Evolutionary conservation across 2,797 vertebrate species (phyloP).

Genomic region (Antennarius maculatus): DNA sequence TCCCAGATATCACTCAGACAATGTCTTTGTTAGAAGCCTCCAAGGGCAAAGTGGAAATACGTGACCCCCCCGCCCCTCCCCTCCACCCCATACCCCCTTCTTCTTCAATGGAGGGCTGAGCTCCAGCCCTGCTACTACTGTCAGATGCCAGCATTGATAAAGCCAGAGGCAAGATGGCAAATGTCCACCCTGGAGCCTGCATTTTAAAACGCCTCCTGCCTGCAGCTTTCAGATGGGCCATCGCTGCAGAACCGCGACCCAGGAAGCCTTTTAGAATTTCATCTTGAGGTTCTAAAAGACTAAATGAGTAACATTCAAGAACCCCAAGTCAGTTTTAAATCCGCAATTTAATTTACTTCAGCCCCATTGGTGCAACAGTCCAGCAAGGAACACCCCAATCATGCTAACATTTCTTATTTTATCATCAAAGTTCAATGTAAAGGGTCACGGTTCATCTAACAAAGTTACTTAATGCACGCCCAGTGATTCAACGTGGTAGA

Average conservation of each 20-base stretch:
- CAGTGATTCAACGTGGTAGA: no score
- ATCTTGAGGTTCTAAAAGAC: neutral
- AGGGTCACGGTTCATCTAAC: no score
- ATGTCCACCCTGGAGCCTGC: conserved; percentile 72
- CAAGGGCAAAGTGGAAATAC: conserved; percentile 56
- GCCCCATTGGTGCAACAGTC: neutral
- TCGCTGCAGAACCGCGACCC: conserved; percentile 24
- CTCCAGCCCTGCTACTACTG: conserved; percentile 54
- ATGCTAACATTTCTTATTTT: neutral
- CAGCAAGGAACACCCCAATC: neutral
- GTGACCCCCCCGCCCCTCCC: conserved; percentile 36
- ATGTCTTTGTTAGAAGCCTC: conserved; percentile 57
- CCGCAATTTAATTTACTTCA: neutral
- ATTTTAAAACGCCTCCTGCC: conserved; percentile 69
- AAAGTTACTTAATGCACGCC: no score
- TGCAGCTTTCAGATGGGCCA: conserved; percentile 68
- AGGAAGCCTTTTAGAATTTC: conserved; percentile 3
- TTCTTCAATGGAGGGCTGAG: conserved; percentile 53
- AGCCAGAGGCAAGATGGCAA: conserved; percentile 73
- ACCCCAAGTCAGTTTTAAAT: neutral
- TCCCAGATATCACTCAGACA: conserved; percentile 27
- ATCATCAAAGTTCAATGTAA: no score
- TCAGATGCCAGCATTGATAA: conserved; percentile 73
- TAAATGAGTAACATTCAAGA: neutral
- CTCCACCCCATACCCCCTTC: conserved; percentile 5